Evolutionary conservation across 2,113 vertebrate species (phyloP).

Genomic region (Pedionomus torquatus): DNA sequence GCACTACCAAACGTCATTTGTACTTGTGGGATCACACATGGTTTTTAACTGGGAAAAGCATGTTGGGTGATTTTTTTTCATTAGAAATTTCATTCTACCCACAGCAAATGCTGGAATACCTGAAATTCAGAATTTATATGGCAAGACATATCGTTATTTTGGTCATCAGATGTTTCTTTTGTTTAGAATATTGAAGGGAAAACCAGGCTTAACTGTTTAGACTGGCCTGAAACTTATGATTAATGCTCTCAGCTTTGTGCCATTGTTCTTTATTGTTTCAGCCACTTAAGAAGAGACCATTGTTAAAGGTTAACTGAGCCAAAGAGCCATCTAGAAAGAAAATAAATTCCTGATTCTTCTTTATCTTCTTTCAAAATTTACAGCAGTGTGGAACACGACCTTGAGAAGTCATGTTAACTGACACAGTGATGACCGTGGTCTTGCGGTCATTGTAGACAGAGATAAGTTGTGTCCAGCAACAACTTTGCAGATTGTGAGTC

Average conservation of each 20-base stretch:
- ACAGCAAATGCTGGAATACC: neutral
- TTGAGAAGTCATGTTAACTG: neutral
- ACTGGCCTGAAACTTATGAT: slow-evolving; percentile 26
- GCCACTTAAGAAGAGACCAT: slow-evolving; percentile 18
- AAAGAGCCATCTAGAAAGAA: slow-evolving; percentile 31
- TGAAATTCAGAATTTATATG: neutral
- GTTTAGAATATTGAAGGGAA: neutral
- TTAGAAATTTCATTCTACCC: neutral
- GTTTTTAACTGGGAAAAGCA: neutral
- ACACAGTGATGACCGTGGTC: neutral
- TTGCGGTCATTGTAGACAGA: neutral
- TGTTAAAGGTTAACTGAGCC: slow-evolving; percentile 55
- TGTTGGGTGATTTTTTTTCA: neutral
- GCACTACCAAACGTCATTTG: slow-evolving; percentile 36
- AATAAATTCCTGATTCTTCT: slow-evolving; percentile 32
- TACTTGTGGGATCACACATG: slow-evolving; percentile 1
- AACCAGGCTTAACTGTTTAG: neutral
- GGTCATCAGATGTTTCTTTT: neutral
- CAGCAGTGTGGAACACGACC: neutral
- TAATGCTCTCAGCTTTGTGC: neutral
- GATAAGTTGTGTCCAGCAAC: neutral
- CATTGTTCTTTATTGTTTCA: slow-evolving; percentile 46
- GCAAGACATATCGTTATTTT: neutral
- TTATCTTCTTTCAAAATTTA: slow-evolving; percentile 53
- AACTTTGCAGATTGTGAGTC: neutral